Evolutionary conservation across 2,888 invertebrate species (phyloP), one percentile per base, ranked within the genome.

Genomic region (Scaptomyza parva): DNA sequence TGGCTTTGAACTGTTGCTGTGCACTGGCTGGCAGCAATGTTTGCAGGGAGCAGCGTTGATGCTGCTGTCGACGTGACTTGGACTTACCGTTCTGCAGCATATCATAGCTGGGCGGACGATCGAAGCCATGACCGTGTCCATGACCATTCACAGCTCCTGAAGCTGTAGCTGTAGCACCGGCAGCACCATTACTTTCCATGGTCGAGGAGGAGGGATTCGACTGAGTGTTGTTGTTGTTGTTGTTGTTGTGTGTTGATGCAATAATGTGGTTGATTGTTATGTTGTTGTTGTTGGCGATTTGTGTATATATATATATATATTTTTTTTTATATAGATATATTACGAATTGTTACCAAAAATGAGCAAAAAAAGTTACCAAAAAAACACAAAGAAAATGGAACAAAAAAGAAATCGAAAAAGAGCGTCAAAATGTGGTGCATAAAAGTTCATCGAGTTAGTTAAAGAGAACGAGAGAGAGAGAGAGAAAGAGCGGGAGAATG

Each of bases 21-120:
- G 76, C 87, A 64, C 74, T 89, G 78, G 89, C 84, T 47, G 90
- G 88, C 85, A 89, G 78, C 73, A 90, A 85, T 62, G 88, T 89
- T 79, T 90, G 91, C 75, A 90, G 83, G 68, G 89, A 90, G 86
- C 90, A 89, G 73, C 87, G 88, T 71, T 89, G 90, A 67, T 88
- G 88, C 70, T 89, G 89, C 86, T 90, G 90, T 67, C 89, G 88
- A 74, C 88, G 90, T 81, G 91, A 92, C 92, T 92, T 92, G 84
- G 91, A 92, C 92, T 92, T 92, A 92, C 92, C 92, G 76, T 92
- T 92, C 87, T 92, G 92, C 70, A 92, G 90, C 87, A 91, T 91
- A 77, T 92, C 92, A 75, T 92, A 92, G 83, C 92, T 92, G 79
- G 92, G 91, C 53, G 86, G 88, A 20, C 86, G 79, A 48, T 83